phyloP scores from a whole-genome alignment of 2,797 vertebrate species.

The Takifugu rubripes region DNA sequence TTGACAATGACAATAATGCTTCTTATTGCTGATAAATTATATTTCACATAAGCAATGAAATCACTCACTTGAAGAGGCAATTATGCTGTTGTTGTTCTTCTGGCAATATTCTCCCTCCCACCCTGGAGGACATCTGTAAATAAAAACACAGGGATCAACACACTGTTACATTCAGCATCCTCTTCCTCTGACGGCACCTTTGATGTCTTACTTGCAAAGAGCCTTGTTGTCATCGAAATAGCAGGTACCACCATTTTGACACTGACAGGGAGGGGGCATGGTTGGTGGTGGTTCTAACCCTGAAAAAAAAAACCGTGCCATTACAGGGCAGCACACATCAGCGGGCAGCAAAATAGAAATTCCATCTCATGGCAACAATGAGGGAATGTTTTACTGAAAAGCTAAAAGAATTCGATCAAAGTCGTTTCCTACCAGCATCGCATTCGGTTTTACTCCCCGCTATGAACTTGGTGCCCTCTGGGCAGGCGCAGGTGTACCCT shows the following conservation, averaged over 20 bases:
- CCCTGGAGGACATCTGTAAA: slow-evolving; percentile 61
- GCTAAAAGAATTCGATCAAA: background rate
- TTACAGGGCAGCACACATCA: background rate
- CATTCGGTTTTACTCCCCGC: slow-evolving; percentile 65
- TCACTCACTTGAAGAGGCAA: slow-evolving; percentile 56
- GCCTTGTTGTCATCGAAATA: slow-evolving; percentile 70
- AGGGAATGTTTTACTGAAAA: no score
- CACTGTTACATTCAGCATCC: background rate
- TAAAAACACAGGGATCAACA: background rate
- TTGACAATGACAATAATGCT: no score
- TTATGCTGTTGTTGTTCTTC: slow-evolving; percentile 22
- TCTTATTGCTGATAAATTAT: background rate
- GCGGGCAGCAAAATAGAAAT: no score
- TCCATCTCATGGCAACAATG: no score
- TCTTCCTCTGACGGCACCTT: background rate
- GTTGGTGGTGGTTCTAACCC: slow-evolving; percentile 66
- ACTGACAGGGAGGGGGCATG: slow-evolving; percentile 71
- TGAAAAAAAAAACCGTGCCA: slow-evolving; percentile 12
- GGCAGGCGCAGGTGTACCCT: slow-evolving; percentile 74
- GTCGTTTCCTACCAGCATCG: slow-evolving; percentile 57
- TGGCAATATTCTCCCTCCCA: slow-evolving; percentile 71
- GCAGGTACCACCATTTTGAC: slow-evolving; percentile 71
- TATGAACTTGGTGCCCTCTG: slow-evolving; percentile 63
- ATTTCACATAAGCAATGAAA: slow-evolving; percentile 6
- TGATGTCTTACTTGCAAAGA: slow-evolving; percentile 67